Evolutionary conservation across 2,888 invertebrate species (phyloP).

Genomic region (Acrobasis repandana): DNA sequence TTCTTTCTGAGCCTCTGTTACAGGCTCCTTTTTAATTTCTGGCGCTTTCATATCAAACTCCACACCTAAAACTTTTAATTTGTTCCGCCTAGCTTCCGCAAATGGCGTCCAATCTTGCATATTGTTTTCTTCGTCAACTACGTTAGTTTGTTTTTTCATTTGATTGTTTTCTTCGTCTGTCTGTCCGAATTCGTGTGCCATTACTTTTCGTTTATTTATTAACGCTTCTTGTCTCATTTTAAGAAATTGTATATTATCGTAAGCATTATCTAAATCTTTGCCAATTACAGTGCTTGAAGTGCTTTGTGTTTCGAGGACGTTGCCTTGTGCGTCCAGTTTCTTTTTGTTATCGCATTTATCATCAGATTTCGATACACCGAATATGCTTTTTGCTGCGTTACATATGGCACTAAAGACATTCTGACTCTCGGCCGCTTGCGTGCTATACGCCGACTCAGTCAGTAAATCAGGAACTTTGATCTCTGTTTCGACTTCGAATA

Average conservation of each 20-base stretch:
- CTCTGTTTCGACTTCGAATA: slow-evolving; percentile 34
- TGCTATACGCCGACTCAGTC: slow-evolving; percentile 35
- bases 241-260: slow-evolving; percentile 60
- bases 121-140: slow-evolving; percentile 62
- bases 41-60: slow-evolving; percentile 48
- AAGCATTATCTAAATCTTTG: slow-evolving; percentile 47
- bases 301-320: slow-evolving; percentile 46
- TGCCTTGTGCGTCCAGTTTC: slow-evolving; percentile 65
- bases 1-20: slow-evolving; percentile 79
- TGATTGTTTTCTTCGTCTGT: slow-evolving; percentile 59
- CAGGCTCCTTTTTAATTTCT: slow-evolving; percentile 44
- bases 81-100: slow-evolving; percentile 64
- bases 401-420: slow-evolving; percentile 62
- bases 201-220: slow-evolving; percentile 77
- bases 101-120: slow-evolving; percentile 49
- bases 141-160: slow-evolving; percentile 40
- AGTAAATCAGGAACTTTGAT: slow-evolving; percentile 30
- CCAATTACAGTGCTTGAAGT: slow-evolving; percentile 66
- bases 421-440: slow-evolving; percentile 37
- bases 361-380: slow-evolving; percentile 50
- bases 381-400: slow-evolving; percentile 65
- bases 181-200: slow-evolving; percentile 74
- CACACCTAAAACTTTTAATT: slow-evolving; percentile 59
- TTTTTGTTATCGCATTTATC: slow-evolving; percentile 61
- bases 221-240: slow-evolving; percentile 70